Evolutionary conservation across 2,113 vertebrate genomes (phyloP).

Genomic region (Leucoraja erinaceus): DNA sequence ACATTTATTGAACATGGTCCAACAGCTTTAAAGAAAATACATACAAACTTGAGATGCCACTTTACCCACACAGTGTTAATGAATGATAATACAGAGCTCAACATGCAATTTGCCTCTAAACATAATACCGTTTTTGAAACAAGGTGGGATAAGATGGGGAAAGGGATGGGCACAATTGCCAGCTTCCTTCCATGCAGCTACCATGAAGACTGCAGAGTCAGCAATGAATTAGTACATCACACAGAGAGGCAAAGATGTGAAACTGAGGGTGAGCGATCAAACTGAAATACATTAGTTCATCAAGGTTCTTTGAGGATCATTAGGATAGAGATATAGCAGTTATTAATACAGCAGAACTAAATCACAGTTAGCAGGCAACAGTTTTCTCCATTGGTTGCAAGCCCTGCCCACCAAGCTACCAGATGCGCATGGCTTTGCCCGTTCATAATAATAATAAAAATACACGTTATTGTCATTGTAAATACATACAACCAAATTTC

Average conservation of each 20-base stretch:
- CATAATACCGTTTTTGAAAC: neutral
- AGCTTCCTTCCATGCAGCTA: neutral
- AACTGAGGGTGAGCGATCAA: neutral
- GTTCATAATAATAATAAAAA: too few relatives aligned
- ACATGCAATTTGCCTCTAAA: neutral
- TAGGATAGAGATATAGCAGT: neutral
- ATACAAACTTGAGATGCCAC: neutral
- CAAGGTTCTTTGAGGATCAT: neutral
- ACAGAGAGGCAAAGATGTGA: neutral
- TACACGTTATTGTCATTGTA: too few relatives aligned
- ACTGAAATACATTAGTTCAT: neutral
- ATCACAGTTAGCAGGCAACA: neutral
- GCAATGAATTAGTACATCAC: neutral
- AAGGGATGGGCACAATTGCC: neutral
- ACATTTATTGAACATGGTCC: neutral
- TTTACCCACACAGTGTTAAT: neutral
- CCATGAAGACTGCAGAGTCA: neutral
- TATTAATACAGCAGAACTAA: neutral
- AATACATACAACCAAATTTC: too few relatives aligned
- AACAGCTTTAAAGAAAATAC: conserved; percentile 1
- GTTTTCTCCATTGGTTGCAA: too few relatives aligned
- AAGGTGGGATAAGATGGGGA: too few relatives aligned
- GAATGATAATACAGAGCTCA: neutral
- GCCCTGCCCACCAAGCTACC: too few relatives aligned
- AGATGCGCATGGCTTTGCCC: too few relatives aligned